Evolutionary conservation across 2,113 vertebrate species (phyloP).

Genomic region (Condylura cristata): DNA sequence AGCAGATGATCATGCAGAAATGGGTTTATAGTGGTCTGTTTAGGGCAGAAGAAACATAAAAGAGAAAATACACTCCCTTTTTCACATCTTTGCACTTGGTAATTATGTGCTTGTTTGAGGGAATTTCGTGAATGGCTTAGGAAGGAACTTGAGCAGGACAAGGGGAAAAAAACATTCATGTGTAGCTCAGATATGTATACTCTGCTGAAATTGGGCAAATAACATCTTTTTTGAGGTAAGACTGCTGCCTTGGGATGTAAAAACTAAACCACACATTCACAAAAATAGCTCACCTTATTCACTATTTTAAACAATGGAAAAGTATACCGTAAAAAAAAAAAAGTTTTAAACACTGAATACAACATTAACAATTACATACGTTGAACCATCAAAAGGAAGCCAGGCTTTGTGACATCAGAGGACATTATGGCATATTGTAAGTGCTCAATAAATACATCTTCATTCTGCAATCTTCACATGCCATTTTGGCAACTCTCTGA

Average conservation of each 20-base stretch:
- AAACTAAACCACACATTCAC: constrained; percentile 54
- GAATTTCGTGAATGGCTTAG: constrained; percentile 32
- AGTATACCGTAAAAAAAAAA: constrained; percentile 35
- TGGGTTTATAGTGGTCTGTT: neutral
- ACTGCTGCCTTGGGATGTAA: constrained; percentile 48
- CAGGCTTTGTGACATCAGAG: constrained; percentile 27
- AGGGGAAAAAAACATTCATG: constrained; percentile 11
- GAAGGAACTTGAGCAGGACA: neutral
- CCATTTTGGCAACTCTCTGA: neutral
- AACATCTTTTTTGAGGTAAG: constrained; percentile 46
- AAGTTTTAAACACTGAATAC: constrained; percentile 41
- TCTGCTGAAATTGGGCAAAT: constrained; percentile 45
- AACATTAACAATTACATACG: constrained; percentile 29
- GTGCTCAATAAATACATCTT: neutral
- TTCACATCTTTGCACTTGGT: neutral
- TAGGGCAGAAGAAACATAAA: neutral
- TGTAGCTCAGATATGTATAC: constrained; percentile 22
- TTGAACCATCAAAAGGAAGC: constrained; percentile 51
- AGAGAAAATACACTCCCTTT: neutral
- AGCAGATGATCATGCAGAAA: neutral
- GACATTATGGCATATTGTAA: neutral
- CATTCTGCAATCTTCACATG: neutral
- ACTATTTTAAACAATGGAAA: constrained; percentile 44
- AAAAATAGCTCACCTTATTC: constrained; percentile 52
- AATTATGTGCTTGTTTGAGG: constrained; percentile 15